Evolutionary conservation across 2,888 invertebrate genomes (phyloP), one percentile per base, ranked within the genome.

Genomic region (Drosophila birchii): DNA sequence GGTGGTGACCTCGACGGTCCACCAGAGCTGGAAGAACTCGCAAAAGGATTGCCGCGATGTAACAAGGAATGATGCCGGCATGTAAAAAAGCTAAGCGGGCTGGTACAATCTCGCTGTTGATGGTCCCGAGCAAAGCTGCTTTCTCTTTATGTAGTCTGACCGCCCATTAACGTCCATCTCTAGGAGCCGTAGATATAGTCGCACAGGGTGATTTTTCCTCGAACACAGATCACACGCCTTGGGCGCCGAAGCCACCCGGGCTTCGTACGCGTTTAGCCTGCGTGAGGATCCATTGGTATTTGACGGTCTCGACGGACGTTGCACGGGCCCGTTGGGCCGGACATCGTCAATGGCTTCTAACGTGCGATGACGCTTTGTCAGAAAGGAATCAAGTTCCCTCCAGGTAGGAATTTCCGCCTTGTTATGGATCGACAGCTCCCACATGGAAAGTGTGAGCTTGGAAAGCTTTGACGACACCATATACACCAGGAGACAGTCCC

Each of bases 11-110:
- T 41, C 8, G 18, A n/a, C 5, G 18, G 9, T 4, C 9, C n/a
- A 2, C 18, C n/a, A 0, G 18, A 3, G 9, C 4, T n/a, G 5
- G 38, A 5, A 16, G 6, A 1, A 5, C n/a, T n/a, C n/a, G n/a
- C n/a, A n/a, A n/a, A n/a, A n/a, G n/a, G n/a, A n/a, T n/a, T n/a
- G n/a, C n/a, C 23, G 23, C 23, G 23, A 23, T 23, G 23, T 23
- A 23, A 32, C 32, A 32, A 32, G 32, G 38, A 16, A 8, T 39
- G 39, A 39, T 39, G n/a, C n/a, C 39, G 39, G 39, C 39, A 38
- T 3, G 6, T 38, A 38, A 16, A 38, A 38, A 16, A 38, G 38
- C 38, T 16, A 38, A 7, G 38, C 6, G 7, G 16, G 7, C 16
- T 38, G 7, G 38, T 36, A 16, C 36, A 36, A 2, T 38, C 38